Base-by-base conservation (phyloP, 2,113 vertebrate species). In the Dipodomys spectabilis region DNA sequence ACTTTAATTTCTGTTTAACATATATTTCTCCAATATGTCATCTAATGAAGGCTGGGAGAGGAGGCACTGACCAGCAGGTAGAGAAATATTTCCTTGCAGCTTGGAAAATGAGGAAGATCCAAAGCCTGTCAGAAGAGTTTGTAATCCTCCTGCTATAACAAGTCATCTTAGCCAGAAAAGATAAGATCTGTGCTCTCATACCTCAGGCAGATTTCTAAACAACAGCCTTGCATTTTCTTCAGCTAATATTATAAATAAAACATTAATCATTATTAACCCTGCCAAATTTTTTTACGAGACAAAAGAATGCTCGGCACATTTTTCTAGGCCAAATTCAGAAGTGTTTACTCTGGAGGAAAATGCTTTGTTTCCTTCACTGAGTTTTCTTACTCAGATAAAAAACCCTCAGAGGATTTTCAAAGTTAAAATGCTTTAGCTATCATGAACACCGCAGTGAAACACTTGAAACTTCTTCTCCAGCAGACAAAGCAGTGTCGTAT, bases 171-270 rank as follows among this genome's bases (percentile, higher is more conserved):
- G 62, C 60, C 25, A 49, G n/a, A 67, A 71, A 86, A 12, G 8
- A 6, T 0, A 53, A 20, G 27, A 77, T 64, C 5, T 30, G 19
- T 30, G 78, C 22, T 82, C 32, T 44, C 18, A 57, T 84, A 91
- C 80, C 82, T 85, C 4, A 1, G 75, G 72, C 39, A 86, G 39
- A 86, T 86, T 92, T 92, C 79, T 91, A 68, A 91, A 64, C 65
- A 88, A 83, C 30, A 91, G 67, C 44, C 64, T 92, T 86, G 72
- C 16, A 83, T 73, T 84, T 96, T 94, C 82, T 91, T 30, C 72
- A 72, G 44, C 75, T 91, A 95, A 93, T 45, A 86, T 60, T 86
- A 86, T 95, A 86, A 95, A 95, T 95, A 93, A 95, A 91, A 86
- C 57, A 94, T 95, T 72, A 80, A 94, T 91, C 80, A 88, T 80